A percentile compares a stretch with the other conserved stretches of the same genome.
Evolutionary conservation across 2,888 invertebrate genomes (phyloP).

Genomic region (Zele albiditarsus): DNA sequence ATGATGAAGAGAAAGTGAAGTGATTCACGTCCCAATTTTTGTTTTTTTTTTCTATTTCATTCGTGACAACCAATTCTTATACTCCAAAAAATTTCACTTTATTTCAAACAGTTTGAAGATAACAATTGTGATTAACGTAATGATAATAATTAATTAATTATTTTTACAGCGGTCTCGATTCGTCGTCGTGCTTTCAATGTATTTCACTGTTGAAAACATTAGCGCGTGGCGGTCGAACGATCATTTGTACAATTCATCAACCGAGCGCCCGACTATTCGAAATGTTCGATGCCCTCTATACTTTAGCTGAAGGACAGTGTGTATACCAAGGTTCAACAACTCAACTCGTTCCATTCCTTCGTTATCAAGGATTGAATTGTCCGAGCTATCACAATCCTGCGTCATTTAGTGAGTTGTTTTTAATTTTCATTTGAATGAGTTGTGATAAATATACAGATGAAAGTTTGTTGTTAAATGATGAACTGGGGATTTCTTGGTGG

Average conservation of each 20-base stretch:
- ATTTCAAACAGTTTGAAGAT: neutral
- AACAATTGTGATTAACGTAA: neutral
- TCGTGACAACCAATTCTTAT: neutral
- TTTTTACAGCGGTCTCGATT: constrained; percentile 87
- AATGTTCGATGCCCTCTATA: constrained; percentile 97
- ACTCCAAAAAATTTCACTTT: neutral
- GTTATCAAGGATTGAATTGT: constrained; percentile 88
- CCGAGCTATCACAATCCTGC: constrained; percentile 98
- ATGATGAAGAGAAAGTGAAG: constrained; percentile 43
- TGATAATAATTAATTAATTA: constrained; percentile 1
- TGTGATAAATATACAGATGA: neutral
- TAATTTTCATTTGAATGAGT: neutral
- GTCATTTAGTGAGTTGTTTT: constrained; percentile 81
- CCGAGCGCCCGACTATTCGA: constrained; percentile 97
- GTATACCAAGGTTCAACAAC: constrained; percentile 94
- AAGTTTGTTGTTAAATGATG: neutral
- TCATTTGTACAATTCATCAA: constrained; percentile 97
- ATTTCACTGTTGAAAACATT: constrained; percentile 90
- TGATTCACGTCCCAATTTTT: constrained; percentile 20
- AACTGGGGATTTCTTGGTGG: no score
- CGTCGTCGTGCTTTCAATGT: constrained; percentile 96
- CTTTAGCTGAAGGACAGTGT: constrained; percentile 94
- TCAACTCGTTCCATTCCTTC: constrained; percentile 87
- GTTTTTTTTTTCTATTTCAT: neutral
- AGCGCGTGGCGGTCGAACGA: constrained; percentile 92